These are phyloP conservation scores for Kryptolebias ocellatus DNA, from an alignment of 2,797 vertebrate genomes.

Conservation along the genomic window DNA sequence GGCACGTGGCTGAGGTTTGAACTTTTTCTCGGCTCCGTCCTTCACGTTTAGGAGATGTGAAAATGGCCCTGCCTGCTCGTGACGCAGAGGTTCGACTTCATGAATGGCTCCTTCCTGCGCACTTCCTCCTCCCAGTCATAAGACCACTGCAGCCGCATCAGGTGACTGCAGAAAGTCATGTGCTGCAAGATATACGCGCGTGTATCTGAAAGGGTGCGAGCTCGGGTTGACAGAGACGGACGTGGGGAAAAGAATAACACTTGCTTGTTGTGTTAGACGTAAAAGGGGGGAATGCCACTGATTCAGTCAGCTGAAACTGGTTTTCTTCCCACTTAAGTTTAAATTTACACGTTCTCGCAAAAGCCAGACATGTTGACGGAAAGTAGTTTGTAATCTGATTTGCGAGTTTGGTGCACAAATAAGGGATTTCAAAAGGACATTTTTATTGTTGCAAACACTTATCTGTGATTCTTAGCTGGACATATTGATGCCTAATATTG, in stretches of 20 bases:
- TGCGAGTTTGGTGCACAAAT: not conserved
- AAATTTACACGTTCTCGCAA: not conserved
- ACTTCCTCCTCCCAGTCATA: constrained; percentile 75
- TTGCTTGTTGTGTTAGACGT: constrained; percentile 10
- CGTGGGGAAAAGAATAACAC: constrained; percentile 4
- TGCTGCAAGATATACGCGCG: constrained; percentile 52
- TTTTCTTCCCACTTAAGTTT: constrained; percentile 3
- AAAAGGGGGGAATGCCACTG: constrained; percentile 19
- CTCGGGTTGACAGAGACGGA: constrained; percentile 13
- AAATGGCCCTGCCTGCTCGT: not conserved
- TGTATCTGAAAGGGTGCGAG: constrained; percentile 12
- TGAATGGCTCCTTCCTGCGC: constrained; percentile 32
- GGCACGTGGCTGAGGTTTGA: constrained; percentile 20
- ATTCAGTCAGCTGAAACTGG: not conserved
- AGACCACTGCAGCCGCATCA: constrained; percentile 75
- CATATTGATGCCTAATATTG: not conserved
- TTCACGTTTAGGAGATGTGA: not conserved
- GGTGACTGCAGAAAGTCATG: constrained; percentile 78
- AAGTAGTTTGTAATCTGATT: not conserved
- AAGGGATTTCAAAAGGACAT: not conserved
- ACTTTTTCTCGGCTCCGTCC: not conserved
- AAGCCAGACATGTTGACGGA: not conserved
- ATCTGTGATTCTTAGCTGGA: constrained; percentile 7
- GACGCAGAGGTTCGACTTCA: constrained; percentile 22
- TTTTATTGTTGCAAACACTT: not conserved